These are phyloP conservation scores for Ennomos erosarius DNA, from an alignment of 2,888 invertebrate species.

Conservation along the genomic window DNA sequence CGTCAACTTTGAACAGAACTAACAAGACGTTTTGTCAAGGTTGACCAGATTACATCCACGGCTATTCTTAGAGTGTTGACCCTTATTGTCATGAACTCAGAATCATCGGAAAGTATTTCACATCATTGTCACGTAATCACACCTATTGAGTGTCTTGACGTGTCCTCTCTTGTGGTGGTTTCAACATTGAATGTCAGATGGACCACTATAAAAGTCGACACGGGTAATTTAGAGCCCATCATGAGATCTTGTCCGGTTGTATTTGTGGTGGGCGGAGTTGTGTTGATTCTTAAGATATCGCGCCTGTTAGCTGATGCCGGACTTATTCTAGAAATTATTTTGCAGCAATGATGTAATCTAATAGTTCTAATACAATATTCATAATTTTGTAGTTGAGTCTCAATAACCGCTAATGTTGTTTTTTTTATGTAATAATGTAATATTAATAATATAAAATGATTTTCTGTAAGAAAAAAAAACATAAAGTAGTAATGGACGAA, in stretches of 20 bases:
- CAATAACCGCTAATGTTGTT: no score
- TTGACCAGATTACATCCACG: conserved; percentile 11
- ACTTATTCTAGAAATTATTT: conserved; percentile 47
- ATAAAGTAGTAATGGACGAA: no score
- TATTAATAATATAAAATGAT: no score
- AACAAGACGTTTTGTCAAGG: conserved; percentile 15
- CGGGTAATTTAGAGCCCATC: conserved; percentile 72
- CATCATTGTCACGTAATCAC: conserved; percentile 55
- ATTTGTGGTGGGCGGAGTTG: conserved; percentile 66
- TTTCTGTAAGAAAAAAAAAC: no score
- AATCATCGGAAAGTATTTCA: conserved; percentile 25
- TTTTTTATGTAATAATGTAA: no score
- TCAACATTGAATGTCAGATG: conserved; percentile 70
- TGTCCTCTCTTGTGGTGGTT: conserved; percentile 53
- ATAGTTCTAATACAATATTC: no score
- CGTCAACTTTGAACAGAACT: conserved; percentile 11
- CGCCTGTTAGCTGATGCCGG: conserved; percentile 46
- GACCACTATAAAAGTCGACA: conserved; percentile 68
- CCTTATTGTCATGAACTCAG: conserved; percentile 16
- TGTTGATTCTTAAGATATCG: conserved; percentile 72
- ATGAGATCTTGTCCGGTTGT: conserved; percentile 63
- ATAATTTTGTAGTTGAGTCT: no score
- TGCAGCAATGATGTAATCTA: neutral
- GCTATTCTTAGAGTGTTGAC: conserved; percentile 17
- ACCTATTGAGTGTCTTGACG: conserved; percentile 55